These are phyloP conservation scores for Amphiprion clarkii DNA, from an alignment of 2,797 vertebrate species.

Conservation along the genomic window DNA sequence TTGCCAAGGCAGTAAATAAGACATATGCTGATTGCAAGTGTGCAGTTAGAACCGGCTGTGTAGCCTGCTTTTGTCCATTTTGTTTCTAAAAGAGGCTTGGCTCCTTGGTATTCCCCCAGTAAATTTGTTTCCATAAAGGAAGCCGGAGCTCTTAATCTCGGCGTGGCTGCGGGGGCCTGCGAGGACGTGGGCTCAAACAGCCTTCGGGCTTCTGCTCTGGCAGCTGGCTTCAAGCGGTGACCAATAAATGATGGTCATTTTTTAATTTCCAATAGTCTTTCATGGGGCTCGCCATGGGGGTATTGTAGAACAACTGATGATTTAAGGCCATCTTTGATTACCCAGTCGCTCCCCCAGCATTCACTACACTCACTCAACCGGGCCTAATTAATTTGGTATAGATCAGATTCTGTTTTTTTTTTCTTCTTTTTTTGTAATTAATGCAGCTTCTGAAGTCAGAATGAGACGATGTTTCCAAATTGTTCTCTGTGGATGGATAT, in stretches of 20 bases:
- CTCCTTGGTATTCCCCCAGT: slow-evolving; percentile 31
- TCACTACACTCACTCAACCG: slow-evolving; percentile 52
- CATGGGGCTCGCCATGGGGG: slow-evolving; percentile 38
- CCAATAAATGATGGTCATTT: slow-evolving; percentile 70
- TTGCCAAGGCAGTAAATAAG: too few species aligned
- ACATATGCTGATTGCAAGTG: too few species aligned
- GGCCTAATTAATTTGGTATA: slow-evolving; percentile 75
- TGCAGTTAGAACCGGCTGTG: background rate
- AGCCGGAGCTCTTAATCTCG: slow-evolving; percentile 48
- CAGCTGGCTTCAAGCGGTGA: slow-evolving; percentile 59
- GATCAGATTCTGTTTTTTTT: slow-evolving; percentile 55
- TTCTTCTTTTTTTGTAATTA: slow-evolving; percentile 47
- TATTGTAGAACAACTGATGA: slow-evolving; percentile 66
- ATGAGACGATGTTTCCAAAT: slow-evolving; percentile 43
- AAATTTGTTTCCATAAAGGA: slow-evolving; percentile 46
- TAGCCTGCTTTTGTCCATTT: slow-evolving; percentile 20
- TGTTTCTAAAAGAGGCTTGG: slow-evolving; percentile 21
- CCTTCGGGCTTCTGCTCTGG: slow-evolving; percentile 38
- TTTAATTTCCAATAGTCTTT: slow-evolving; percentile 66
- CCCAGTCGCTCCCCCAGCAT: slow-evolving; percentile 49
- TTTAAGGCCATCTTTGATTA: slow-evolving; percentile 76
- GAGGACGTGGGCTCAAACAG: slow-evolving; percentile 35
- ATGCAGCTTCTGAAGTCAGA: slow-evolving; percentile 51
- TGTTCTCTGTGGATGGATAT: slow-evolving; percentile 42
- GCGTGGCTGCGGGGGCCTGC: slow-evolving; percentile 24